Conservation (phyloP, 2,113 vertebrate genomes). For the Oplegnathus fasciatus region DNA sequence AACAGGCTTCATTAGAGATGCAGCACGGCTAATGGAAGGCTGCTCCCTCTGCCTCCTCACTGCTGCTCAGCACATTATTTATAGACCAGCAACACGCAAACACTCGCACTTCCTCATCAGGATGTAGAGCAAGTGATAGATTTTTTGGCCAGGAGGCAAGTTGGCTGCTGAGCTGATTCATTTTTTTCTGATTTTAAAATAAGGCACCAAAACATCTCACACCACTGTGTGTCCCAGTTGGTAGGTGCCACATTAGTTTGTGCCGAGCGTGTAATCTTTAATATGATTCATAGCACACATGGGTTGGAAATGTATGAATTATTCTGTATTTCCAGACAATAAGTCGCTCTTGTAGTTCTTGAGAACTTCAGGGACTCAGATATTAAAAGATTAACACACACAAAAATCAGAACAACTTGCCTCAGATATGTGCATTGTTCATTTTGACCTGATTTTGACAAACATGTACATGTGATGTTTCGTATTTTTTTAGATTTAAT, state of each 20-base stretch:
- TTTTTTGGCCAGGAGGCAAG: conserved; percentile 18
- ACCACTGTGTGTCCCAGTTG: neutral
- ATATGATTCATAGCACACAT: neutral
- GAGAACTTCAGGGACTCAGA: no score
- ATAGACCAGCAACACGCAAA: conserved; percentile 24
- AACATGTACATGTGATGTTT: no score
- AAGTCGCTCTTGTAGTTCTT: no score
- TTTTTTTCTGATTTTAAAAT: conserved; percentile 14
- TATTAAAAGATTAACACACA: no score
- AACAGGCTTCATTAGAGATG: conserved; percentile 68
- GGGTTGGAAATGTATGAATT: no score
- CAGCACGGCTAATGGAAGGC: conserved; percentile 50
- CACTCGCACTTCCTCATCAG: neutral
- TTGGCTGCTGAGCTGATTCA: conserved; percentile 28
- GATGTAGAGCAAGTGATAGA: conserved; percentile 5
- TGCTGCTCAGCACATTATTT: conserved; percentile 35
- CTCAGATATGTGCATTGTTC: no score
- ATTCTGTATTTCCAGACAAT: no score
- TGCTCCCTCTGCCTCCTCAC: conserved; percentile 58
- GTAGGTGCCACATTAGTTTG: neutral
- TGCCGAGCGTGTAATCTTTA: neutral
- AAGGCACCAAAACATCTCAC: neutral
- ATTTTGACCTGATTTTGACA: no score
- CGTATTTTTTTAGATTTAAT: no score
- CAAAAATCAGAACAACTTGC: no score